These are phyloP conservation scores for Orthosia cruda DNA, from an alignment of 2,888 invertebrate genomes.

Conservation along the genomic window DNA sequence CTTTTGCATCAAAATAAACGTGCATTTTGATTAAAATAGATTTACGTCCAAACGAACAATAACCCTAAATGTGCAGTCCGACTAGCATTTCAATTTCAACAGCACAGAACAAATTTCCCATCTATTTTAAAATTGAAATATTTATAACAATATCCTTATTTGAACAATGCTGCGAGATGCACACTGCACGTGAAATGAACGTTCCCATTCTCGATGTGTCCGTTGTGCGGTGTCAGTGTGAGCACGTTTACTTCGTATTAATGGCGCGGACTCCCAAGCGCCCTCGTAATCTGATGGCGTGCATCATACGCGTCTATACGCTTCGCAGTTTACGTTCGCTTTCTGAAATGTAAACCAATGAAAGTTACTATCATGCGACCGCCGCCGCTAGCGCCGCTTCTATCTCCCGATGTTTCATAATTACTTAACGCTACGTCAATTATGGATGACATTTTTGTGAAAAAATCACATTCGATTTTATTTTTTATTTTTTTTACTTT, in stretches of 20 bases:
- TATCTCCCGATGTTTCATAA: conserved; percentile 16
- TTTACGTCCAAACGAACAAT: not conserved
- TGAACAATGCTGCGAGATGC: conserved; percentile 1
- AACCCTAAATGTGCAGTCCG: not conserved
- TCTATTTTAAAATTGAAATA: not conserved
- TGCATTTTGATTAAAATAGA: not conserved
- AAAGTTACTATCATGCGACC: conserved; percentile 46
- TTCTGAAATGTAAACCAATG: conserved; percentile 58
- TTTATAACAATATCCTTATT: not conserved
- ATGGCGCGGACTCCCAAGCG: conserved; percentile 6
- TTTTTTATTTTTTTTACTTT: not conserved
- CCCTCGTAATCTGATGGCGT: conserved; percentile 14
- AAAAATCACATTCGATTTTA: conserved; percentile 6
- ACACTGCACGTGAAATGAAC: conserved; percentile 2
- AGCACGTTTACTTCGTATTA: not conserved
- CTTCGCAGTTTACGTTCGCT: conserved; percentile 50
- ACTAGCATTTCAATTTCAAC: not conserved
- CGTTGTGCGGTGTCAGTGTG: not conserved
- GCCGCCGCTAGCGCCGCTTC: conserved; percentile 2
- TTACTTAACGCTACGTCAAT: conserved; percentile 19
- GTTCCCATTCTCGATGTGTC: not conserved
- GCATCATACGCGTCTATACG: conserved; percentile 15
- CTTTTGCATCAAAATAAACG: not conserved
- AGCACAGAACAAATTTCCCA: not conserved
- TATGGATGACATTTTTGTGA: conserved; percentile 1